Percentiles rank a stretch among this genome's conserved stretches.
Conservation (phyloP, 2,797 vertebrate genomes). For the Lepidocolaptes lacrymiger region DNA sequence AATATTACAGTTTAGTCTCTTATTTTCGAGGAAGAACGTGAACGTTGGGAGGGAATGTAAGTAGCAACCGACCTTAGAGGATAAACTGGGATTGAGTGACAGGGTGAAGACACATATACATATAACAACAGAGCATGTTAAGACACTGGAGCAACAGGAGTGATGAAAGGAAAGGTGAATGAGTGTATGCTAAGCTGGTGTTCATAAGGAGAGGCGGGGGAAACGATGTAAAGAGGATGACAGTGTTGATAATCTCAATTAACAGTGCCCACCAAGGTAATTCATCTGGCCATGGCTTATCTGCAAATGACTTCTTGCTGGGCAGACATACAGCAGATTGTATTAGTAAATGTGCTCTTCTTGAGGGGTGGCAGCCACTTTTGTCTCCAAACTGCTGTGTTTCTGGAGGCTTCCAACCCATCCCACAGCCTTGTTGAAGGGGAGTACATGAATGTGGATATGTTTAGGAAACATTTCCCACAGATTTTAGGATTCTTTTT, state of each 20-base stretch:
- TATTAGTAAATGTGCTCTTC: background rate
- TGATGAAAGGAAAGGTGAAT: background rate
- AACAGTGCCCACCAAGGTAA: background rate
- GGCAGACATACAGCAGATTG: background rate
- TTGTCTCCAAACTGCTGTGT: background rate
- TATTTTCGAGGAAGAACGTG: background rate
- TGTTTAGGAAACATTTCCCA: background rate
- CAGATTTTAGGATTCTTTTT: background rate
- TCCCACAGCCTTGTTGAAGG: background rate
- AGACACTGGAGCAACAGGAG: background rate
- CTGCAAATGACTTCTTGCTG: background rate
- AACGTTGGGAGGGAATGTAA: background rate
- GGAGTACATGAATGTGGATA: background rate
- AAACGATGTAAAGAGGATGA: background rate
- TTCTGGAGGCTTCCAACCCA: background rate
- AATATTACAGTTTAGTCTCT: background rate
- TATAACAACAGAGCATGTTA: background rate
- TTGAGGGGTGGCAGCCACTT: background rate
- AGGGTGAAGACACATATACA: background rate
- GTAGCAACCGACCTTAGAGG: background rate
- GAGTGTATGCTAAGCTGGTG: background rate
- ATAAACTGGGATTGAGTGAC: background rate
- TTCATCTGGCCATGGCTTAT: background rate
- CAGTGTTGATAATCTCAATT: background rate
- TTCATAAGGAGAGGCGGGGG: accelerated